phyloP scores from a whole-genome alignment of 2,888 invertebrate species.

The Lottia gigantea region DNA sequence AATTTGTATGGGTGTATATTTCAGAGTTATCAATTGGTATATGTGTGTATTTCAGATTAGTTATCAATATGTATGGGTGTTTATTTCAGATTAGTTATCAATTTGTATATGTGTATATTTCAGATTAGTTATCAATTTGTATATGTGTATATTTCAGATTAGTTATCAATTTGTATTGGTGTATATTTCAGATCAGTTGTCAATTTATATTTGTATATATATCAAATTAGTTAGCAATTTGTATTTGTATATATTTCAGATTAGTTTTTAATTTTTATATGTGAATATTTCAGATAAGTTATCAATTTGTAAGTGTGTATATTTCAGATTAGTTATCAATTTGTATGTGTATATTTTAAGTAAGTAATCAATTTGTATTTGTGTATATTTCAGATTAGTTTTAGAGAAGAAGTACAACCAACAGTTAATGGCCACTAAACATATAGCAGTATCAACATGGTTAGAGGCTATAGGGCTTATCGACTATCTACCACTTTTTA shows the following conservation, averaged over 20 bases:
- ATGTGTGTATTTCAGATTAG: no score
- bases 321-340: conserved; percentile 51
- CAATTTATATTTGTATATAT: no score
- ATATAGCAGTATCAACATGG: conserved; percentile 70
- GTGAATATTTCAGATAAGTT: conserved; percentile 43
- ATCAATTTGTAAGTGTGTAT: conserved; percentile 19
- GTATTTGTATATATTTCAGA: conserved; percentile 33
- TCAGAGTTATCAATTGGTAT: no score
- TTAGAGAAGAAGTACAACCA: conserved; percentile 44
- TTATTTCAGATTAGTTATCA: no score
- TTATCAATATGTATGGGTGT: no score
- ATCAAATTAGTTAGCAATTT: neutral
- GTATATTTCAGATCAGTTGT: no score
- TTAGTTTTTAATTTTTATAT: conserved; percentile 36
- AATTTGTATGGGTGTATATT: no score
- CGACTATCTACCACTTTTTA: conserved; percentile 72
- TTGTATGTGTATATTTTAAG: no score
- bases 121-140: no score
- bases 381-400: conserved; percentile 44
- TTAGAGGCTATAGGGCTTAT: conserved; percentile 74
- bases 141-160: no score
- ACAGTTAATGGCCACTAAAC: conserved; percentile 49
- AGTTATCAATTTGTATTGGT: no score
- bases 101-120: no score
- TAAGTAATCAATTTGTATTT: neutral